A percentile compares a stretch with the other conserved stretches of the same genome.
Evolutionary conservation across 1,140 invertebrate genomes (phyloP).

Genomic region (Planococcus citri): DNA sequence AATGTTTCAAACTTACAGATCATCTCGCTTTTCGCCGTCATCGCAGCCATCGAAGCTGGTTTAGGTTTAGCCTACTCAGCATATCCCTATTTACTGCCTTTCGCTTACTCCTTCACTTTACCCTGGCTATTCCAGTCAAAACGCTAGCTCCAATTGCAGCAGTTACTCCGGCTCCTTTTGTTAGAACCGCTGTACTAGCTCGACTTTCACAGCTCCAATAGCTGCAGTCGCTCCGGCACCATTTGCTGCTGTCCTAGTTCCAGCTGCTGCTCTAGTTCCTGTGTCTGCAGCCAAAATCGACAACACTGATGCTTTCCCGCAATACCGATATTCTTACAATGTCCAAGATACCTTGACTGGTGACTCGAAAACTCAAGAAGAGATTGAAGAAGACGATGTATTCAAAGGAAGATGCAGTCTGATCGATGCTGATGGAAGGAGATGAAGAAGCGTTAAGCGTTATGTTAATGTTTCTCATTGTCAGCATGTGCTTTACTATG

Average conservation of each 20-base stretch:
- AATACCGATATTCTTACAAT: slow-evolving; percentile 57
- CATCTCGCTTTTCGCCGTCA: neutral
- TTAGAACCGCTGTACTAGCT: neutral
- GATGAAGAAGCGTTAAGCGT: slow-evolving; percentile 50
- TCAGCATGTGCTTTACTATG: too few species aligned
- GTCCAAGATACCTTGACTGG: slow-evolving; percentile 55
- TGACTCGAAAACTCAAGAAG: slow-evolving; percentile 49
- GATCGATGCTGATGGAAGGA: slow-evolving; percentile 49
- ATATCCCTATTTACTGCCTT: too few species aligned
- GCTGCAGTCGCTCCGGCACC: too few species aligned
- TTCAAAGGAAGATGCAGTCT: slow-evolving; percentile 48
- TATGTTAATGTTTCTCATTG: too few species aligned
- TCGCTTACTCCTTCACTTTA: neutral
- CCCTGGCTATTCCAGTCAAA: neutral
- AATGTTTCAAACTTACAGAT: neutral
- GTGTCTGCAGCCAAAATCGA: slow-evolving; percentile 19
- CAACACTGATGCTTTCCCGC: slow-evolving; percentile 41
- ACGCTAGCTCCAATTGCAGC: neutral
- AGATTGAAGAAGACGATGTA: slow-evolving; percentile 46
- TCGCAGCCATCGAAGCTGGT: neutral
- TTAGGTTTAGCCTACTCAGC: neutral
- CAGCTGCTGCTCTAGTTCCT: too few species aligned
- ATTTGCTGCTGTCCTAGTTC: too few species aligned
- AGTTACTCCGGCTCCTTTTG: too few species aligned
- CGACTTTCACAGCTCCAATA: slow-evolving; percentile 21